Evolutionary conservation across 2,888 invertebrate genomes (phyloP).

Genomic region (Hedya salicella): DNA sequence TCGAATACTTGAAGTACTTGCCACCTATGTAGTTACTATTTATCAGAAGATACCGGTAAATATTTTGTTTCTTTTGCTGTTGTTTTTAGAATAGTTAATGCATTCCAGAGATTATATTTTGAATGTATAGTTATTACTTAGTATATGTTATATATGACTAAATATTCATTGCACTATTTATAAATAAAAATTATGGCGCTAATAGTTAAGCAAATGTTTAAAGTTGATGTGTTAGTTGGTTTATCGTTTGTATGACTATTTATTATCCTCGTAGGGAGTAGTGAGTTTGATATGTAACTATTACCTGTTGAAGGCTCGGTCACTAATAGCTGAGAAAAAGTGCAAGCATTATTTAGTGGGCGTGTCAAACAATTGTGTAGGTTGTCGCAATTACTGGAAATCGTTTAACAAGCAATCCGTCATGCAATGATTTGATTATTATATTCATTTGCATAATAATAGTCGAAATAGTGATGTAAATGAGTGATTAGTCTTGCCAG

Average conservation of each 20-base stretch:
- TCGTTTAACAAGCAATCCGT: slow-evolving; percentile 8
- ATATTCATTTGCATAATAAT: not conserved
- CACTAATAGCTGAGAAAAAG: slow-evolving; percentile 15
- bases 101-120: no score
- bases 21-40: no score
- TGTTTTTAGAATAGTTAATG: no score
- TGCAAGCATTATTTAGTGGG: slow-evolving; percentile 2
- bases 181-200: no score
- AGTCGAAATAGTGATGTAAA: not conserved
- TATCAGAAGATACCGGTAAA: not conserved
- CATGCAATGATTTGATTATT: not conserved
- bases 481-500: not conserved
- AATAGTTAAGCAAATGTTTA: no score
- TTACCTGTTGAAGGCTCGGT: not conserved
- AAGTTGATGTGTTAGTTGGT: no score
- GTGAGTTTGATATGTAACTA: not conserved
- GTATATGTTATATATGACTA: no score
- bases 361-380: slow-evolving; percentile 5
- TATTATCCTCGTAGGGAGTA: not conserved
- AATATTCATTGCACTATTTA: no score
- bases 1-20: no score
- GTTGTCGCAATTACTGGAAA: slow-evolving; percentile 18
- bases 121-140: no score
- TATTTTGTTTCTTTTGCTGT: no score
- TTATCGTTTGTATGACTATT: not conserved